Evolutionary conservation across 2,797 vertebrate genomes (phyloP).

Genomic region (Phoeniculus purpureus): DNA sequence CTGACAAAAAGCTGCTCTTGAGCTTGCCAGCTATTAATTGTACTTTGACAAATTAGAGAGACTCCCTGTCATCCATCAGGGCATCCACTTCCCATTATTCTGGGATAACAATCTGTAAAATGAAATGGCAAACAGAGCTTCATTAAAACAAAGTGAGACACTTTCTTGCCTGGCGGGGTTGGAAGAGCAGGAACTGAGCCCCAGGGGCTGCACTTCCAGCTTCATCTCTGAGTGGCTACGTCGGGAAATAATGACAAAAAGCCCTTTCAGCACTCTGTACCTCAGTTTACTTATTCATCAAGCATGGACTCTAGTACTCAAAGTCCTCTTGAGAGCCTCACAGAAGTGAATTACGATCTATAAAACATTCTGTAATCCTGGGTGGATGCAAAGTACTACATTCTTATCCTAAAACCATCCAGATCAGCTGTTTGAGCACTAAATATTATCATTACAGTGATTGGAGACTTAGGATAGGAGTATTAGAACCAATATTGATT

Average conservation of each 20-base stretch:
- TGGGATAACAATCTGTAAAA: conserved; percentile 29
- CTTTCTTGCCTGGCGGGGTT: conserved; percentile 22
- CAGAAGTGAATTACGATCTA: not conserved
- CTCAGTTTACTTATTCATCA: not conserved
- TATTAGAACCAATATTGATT: not conserved
- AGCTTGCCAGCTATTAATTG: conserved; percentile 48
- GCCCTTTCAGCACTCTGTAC: not conserved
- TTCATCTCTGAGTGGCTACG: not conserved
- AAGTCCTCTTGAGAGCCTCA: not conserved
- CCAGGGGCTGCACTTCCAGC: not conserved
- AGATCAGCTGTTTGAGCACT: not conserved
- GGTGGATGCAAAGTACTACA: not conserved
- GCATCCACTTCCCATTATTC: conserved; percentile 25
- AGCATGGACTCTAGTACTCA: not conserved
- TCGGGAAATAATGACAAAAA: not conserved
- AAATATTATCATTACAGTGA: not conserved
- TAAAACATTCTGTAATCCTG: not conserved
- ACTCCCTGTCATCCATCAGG: not conserved
- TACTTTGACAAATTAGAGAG: conserved; percentile 45
- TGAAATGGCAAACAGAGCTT: conserved; percentile 14
- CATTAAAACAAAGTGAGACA: conserved; percentile 45
- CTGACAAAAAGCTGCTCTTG: conserved; percentile 16
- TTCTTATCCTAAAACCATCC: not conserved
- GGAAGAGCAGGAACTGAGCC: not conserved
- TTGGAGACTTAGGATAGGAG: not conserved